Evolutionary conservation across 2,888 invertebrate genomes (phyloP), one percentile per base, ranked within the genome.

Genomic region (Itoplectis maculator): DNA sequence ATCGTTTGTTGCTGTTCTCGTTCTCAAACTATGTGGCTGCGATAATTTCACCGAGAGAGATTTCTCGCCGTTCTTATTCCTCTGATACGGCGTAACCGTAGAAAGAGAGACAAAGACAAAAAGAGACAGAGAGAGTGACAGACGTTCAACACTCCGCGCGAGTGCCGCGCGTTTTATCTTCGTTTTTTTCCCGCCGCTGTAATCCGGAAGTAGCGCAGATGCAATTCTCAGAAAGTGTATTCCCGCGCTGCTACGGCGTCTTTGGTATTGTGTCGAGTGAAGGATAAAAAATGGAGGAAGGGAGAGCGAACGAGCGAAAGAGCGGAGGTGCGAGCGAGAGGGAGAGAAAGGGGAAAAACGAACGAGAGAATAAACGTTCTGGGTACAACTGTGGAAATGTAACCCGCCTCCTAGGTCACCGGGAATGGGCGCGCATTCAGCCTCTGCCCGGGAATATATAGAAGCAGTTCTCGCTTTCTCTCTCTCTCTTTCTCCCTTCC

Each of bases 321-420:
- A n/a, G 9, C 15, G 47, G 45, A 4, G 13, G 45, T 29, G 49
- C 9, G 51, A 70, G 49, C 9, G 51, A 70, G 3, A 47, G 11
- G 13, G 69, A 23, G 45, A 69, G 75, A 69, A 70, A 47, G 69
- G 15, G 45, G 63, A 80, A 69, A 70, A 47, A 23, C 13, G 49
- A 47, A 45, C 0, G 29, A n/a, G 15, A 45, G 35, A n/a, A 45
- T 29, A 59, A 49, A 61, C 20, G 56, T 15, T 47, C 45, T 29
- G 66, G 49, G 23, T 51, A 77, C 76, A 51, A 69, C 61, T 35
- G 68, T 77, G 76, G 59, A 40, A 77, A 77, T 69, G 68, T 61
- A 69, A 8, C 59, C 49, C 76, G 56, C 76, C 69, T 69, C 69
- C 59, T 77, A 54, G 76, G 61, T 77, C 75, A 66, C 56, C 76